phyloP scores from a whole-genome alignment of 2,113 vertebrate genomes.

The Malurus cyaneus region DNA sequence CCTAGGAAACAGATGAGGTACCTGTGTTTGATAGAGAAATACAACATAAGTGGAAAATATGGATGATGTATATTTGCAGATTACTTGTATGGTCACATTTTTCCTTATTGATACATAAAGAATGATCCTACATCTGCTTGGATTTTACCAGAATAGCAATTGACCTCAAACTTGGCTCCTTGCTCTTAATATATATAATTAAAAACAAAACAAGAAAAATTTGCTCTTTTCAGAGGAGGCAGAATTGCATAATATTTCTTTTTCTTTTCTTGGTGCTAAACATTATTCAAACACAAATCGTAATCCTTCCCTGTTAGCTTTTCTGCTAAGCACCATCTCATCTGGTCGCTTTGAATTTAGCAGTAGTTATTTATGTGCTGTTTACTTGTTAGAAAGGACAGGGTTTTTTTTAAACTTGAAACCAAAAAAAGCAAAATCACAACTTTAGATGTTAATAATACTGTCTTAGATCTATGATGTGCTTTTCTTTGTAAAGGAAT shows the following conservation, averaged over 20 bases:
- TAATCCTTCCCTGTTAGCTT: neutral
- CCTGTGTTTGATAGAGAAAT: neutral
- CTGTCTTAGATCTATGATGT: neutral
- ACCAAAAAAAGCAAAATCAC: neutral
- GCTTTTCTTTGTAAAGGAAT: neutral
- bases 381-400: neutral
- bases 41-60: neutral
- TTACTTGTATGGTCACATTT: neutral
- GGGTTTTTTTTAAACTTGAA: neutral
- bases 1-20: neutral
- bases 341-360: neutral
- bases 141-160: neutral
- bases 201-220: neutral
- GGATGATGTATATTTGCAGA: neutral
- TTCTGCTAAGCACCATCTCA: neutral
- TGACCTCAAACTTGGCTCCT: neutral
- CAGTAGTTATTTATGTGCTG: neutral
- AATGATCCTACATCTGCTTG: neutral
- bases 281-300: neutral
- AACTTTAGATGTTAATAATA: neutral
- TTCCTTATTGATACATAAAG: neutral
- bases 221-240: neutral
- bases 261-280: neutral
- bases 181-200: neutral
- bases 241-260: neutral